Conservation (phyloP, 2,113 vertebrate species). For the Tamias sibiricus region DNA sequence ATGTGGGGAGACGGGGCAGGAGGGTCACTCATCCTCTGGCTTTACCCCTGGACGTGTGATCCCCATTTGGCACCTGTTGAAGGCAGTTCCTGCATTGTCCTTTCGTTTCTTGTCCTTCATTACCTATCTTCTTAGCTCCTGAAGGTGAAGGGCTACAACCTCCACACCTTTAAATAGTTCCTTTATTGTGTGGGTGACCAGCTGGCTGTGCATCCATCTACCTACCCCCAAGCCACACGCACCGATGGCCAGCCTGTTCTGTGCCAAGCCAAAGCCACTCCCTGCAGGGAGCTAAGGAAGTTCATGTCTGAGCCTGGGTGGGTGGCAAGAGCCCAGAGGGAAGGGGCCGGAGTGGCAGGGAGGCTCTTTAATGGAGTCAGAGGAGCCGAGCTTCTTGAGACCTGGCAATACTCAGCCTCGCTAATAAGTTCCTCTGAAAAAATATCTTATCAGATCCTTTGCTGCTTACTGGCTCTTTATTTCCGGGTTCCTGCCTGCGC, state of each 20-base stretch:
- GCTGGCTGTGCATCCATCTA: not conserved
- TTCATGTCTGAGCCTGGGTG: too few species aligned
- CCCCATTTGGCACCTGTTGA: too few species aligned
- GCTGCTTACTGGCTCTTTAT: not conserved
- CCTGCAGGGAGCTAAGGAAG: fast-evolving
- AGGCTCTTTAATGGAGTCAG: not conserved
- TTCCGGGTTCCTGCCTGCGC: not conserved
- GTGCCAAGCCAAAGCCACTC: not conserved
- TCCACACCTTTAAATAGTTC: not conserved
- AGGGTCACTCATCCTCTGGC: not conserved
- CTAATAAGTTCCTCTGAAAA: not conserved
- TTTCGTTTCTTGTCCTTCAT: not conserved
- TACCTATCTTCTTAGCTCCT: not conserved
- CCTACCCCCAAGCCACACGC: too few species aligned
- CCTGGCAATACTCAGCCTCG: not conserved
- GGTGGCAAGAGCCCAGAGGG: not conserved
- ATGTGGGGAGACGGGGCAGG: not conserved
- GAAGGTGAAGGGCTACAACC: not conserved
- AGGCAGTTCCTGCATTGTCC: not conserved
- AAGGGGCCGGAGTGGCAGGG: not conserved
- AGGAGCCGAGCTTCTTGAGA: not conserved
- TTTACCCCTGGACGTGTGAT: not conserved
- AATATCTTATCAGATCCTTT: not conserved
- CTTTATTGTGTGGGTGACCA: not conserved
- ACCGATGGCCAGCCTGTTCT: not conserved